Evolutionary conservation across 1,140 invertebrate genomes (phyloP), one percentile per base, ranked within the genome.

Genomic region (Thaumetopoea pityocampa): DNA sequence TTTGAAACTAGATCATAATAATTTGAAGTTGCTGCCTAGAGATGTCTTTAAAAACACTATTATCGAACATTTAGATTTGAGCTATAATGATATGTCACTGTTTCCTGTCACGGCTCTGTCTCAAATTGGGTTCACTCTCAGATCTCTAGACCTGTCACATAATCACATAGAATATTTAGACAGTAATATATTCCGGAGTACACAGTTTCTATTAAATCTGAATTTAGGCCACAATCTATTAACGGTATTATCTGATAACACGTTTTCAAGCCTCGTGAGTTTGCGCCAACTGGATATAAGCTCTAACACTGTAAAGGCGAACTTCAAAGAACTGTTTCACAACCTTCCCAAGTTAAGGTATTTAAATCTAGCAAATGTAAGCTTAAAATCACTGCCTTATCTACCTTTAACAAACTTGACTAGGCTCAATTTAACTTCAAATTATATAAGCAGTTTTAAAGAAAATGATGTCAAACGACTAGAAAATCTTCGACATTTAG

Each of bases 291-390:
- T 97, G 38, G 93, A 96, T 73, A 81, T 97, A 1, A 93, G 93
- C 18, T 89, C 89, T 33, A 97, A 97, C 76, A 86, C 88, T n/a
- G 83, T 89, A 44, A 89, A 93, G 50, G 93, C 94, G 22, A 96
- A 96, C 78, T 94, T 95, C 61, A 94, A 95, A 57, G 94, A 96
- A 73, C 86, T 96, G n/a, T 94, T 96, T 59, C 92, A 95, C 63
- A 94, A 95, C 72, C 88, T 94, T 7, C 94, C 93, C 16, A 91
- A 92, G 50, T 83, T 96, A 15, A 89, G 92, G 64, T 87, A 91
- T 64, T 86, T 96, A 33, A 91, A 90, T 67, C 78, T 96, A 48
- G 89, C 90, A 26, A 89, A 89, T 66, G 91, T 92, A 66, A 92
- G 92, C 18, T 88, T 96, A 37, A 91, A 87, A 56, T 88, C 88